These are phyloP conservation scores for Lydus trimaculatus DNA, from an alignment of 2,888 invertebrate genomes.

Conservation along the genomic window DNA sequence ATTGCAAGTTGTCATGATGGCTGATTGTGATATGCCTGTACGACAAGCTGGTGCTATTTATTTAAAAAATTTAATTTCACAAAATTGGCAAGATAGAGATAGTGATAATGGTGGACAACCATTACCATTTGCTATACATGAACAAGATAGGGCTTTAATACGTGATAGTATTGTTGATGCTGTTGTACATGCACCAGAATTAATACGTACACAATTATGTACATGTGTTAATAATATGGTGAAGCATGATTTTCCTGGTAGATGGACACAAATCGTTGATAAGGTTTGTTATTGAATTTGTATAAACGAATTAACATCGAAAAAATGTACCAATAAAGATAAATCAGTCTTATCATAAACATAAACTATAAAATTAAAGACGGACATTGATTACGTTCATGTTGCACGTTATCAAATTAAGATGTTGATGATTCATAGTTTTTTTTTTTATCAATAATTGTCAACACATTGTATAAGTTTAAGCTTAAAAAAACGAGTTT, in stretches of 20 bases:
- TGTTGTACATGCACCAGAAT: slow-evolving; percentile 89
- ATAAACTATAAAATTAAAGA: too few species aligned
- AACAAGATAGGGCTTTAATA: slow-evolving; percentile 94
- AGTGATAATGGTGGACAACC: slow-evolving; percentile 73
- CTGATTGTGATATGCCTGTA: slow-evolving; percentile 88
- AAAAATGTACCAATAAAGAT: too few species aligned
- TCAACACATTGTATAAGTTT: not conserved
- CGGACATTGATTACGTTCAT: not conserved
- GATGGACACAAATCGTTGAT: slow-evolving; percentile 96
- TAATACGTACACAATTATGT: slow-evolving; percentile 88
- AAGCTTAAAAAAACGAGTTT: too few species aligned
- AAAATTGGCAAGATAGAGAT: slow-evolving; percentile 89
- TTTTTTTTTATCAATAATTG: not conserved
- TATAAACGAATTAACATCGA: too few species aligned
- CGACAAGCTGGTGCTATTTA: slow-evolving; percentile 97
- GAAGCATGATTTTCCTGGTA: slow-evolving; percentile 93
- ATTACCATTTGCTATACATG: slow-evolving; percentile 87
- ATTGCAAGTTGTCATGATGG: slow-evolving; percentile 92
- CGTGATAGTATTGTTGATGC: slow-evolving; percentile 96
- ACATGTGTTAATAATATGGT: slow-evolving; percentile 94
- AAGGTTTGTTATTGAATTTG: slow-evolving; percentile 70
- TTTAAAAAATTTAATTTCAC: slow-evolving; percentile 90
- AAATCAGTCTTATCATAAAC: too few species aligned
- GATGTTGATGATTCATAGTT: not conserved
- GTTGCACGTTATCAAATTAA: not conserved